These are phyloP conservation scores for Lagodon rhomboides DNA, from an alignment of 2,797 vertebrate genomes.

Conservation along the genomic window DNA sequence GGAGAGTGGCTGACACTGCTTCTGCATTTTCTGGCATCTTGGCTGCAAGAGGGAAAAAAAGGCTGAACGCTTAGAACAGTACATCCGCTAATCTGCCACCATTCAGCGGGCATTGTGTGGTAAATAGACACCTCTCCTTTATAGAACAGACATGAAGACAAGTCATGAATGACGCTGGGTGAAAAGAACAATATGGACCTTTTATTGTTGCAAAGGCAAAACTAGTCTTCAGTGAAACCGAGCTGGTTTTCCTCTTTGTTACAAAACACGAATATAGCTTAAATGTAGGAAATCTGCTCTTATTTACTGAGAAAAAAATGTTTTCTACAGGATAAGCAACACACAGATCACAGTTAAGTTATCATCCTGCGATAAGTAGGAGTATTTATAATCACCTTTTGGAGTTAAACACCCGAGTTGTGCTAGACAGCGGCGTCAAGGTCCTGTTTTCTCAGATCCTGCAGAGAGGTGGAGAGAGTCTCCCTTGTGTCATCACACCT, in stretches of 20 bases:
- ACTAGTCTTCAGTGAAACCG: neutral
- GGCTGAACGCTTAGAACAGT: slow-evolving; percentile 29
- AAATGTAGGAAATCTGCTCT: neutral
- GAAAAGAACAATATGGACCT: neutral
- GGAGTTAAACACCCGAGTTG: slow-evolving; percentile 38
- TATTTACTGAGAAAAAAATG: neutral
- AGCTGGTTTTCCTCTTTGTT: neutral
- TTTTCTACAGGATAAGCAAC: neutral
- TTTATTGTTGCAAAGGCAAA: too few species aligned
- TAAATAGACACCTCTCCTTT: neutral
- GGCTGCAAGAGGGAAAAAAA: slow-evolving; percentile 50
- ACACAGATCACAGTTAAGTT: slow-evolving; percentile 3
- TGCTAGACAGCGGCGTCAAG: slow-evolving; percentile 38
- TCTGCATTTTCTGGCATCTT: slow-evolving; percentile 82
- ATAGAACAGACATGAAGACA: neutral
- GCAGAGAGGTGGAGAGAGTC: slow-evolving; percentile 44
- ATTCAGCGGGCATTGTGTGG: neutral
- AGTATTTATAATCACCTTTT: slow-evolving; percentile 69
- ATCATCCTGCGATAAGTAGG: slow-evolving; percentile 9
- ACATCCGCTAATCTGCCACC: neutral
- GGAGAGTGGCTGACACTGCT: slow-evolving; percentile 77
- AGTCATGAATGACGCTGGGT: neutral
- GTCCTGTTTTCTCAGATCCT: slow-evolving; percentile 52
- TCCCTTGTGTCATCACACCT: slow-evolving; percentile 49
- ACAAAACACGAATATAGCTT: neutral